Percentiles rank a stretch among this genome's conserved stretches.
phyloP scores from a whole-genome alignment of 2,797 vertebrate species.

The Amphiprion clarkii region DNA sequence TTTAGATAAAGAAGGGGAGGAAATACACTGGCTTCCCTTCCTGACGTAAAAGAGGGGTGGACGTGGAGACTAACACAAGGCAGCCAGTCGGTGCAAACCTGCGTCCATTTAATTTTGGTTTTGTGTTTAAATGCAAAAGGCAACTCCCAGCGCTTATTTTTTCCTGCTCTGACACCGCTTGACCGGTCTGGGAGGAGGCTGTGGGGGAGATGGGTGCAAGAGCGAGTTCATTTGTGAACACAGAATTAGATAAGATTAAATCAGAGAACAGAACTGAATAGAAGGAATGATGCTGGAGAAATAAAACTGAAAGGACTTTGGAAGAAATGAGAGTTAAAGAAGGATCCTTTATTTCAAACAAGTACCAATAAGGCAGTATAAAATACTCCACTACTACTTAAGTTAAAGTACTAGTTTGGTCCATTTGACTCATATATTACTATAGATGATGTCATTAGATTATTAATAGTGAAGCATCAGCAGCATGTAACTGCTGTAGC shows the following conservation, averaged over 20 bases:
- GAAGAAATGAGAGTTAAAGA: no score
- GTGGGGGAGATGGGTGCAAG: not conserved
- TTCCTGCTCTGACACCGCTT: constrained; percentile 48
- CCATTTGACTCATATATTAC: no score
- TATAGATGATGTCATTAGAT: no score
- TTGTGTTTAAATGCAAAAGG: constrained; percentile 27
- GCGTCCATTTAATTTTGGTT: constrained; percentile 26
- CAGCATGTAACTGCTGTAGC: no score
- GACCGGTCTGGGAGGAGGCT: constrained; percentile 21
- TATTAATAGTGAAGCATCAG: no score
- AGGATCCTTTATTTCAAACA: no score
- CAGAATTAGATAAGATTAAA: not conserved
- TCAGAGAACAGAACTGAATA: no score
- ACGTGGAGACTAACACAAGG: constrained; percentile 54
- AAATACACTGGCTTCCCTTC: constrained; percentile 88
- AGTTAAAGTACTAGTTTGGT: no score
- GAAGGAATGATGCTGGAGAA: no score
- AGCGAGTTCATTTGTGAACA: constrained; percentile 6
- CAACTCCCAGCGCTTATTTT: constrained; percentile 63
- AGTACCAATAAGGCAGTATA: no score
- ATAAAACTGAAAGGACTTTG: no score
- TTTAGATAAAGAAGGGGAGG: constrained; percentile 91
- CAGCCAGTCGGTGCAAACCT: constrained; percentile 29
- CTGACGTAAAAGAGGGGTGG: constrained; percentile 84
- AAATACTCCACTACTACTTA: no score